Evolutionary conservation across 1,140 invertebrate genomes (phyloP).

Genomic region (Penaeus indicus): DNA sequence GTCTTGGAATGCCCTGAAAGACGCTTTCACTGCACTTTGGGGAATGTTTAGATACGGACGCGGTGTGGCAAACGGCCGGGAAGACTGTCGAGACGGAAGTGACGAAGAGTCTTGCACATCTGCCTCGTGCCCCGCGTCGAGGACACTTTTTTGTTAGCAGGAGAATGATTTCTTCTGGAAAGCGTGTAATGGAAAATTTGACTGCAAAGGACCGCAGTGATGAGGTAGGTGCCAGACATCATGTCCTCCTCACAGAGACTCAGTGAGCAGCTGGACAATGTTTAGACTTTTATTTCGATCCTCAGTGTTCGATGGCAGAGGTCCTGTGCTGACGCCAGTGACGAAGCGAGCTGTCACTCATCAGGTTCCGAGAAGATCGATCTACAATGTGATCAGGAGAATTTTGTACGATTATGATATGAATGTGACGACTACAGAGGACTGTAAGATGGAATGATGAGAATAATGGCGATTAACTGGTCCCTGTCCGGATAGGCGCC

Average conservation of each 20-base stretch:
- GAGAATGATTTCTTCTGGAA: not conserved
- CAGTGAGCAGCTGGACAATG: not conserved
- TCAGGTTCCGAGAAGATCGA: not conserved
- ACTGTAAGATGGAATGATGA: conserved; percentile 12
- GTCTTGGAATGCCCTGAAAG: not conserved
- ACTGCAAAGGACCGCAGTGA: conserved; percentile 2
- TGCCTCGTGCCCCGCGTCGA: not conserved
- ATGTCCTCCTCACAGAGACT: not conserved
- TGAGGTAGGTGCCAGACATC: not conserved
- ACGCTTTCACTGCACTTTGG: not conserved
- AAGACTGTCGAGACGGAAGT: not conserved
- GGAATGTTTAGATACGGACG: not conserved
- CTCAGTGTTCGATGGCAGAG: not conserved
- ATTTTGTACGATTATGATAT: not conserved
- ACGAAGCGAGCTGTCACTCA: not conserved
- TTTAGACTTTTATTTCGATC: not conserved
- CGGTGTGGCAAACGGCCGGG: not conserved
- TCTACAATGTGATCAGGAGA: not conserved
- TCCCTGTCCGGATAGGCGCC: not conserved
- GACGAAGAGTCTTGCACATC: not conserved
- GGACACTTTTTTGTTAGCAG: not conserved
- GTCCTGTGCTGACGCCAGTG: not conserved
- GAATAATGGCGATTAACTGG: not conserved
- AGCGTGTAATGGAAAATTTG: not conserved
- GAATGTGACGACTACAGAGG: not conserved